Conservation (phyloP, 30 jellyfish, hydroid and myxozoan genomes). For the Pelagia noctiluca region DNA sequence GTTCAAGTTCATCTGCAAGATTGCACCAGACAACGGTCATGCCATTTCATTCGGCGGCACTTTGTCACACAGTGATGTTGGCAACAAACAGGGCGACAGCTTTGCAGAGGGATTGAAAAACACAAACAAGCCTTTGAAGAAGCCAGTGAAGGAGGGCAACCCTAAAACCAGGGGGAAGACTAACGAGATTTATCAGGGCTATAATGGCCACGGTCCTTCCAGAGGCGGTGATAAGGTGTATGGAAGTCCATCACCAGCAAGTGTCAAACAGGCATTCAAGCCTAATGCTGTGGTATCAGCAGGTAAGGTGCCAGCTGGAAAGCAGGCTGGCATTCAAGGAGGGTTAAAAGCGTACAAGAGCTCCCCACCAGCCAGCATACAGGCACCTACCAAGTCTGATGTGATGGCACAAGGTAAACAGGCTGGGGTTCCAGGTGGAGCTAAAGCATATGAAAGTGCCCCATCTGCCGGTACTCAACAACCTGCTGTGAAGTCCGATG, state of each 20-base stretch:
- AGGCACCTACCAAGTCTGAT: too few species aligned
- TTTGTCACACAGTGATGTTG: conserved; percentile 71
- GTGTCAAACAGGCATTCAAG: not conserved
- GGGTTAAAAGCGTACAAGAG: too few species aligned
- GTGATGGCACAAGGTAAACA: conserved; percentile 33
- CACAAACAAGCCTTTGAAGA: conserved; percentile 37
- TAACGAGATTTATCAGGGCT: conserved; percentile 39
- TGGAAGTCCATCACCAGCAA: not conserved
- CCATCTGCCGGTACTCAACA: too few species aligned
- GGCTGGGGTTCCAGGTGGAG: not conserved
- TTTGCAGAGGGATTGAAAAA: conserved; percentile 51
- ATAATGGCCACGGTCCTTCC: conserved; percentile 69
- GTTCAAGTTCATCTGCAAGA: conserved; percentile 83
- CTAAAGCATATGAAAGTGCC: conserved; percentile 19
- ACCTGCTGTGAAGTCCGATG: too few species aligned
- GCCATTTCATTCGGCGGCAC: conserved; percentile 89
- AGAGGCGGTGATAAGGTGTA: conserved; percentile 63
- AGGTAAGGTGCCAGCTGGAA: conserved; percentile 68
- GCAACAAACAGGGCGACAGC: conserved; percentile 48
- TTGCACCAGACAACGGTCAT: conserved; percentile 71
- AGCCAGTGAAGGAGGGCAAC: conserved; percentile 56
- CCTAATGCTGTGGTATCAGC: conserved; percentile 28
- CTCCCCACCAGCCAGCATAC: too few species aligned
- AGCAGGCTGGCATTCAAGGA: too few species aligned
- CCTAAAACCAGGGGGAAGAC: conserved; percentile 47